phyloP scores from a whole-genome alignment of 1,140 invertebrate genomes.

The Euschistus heros region DNA sequence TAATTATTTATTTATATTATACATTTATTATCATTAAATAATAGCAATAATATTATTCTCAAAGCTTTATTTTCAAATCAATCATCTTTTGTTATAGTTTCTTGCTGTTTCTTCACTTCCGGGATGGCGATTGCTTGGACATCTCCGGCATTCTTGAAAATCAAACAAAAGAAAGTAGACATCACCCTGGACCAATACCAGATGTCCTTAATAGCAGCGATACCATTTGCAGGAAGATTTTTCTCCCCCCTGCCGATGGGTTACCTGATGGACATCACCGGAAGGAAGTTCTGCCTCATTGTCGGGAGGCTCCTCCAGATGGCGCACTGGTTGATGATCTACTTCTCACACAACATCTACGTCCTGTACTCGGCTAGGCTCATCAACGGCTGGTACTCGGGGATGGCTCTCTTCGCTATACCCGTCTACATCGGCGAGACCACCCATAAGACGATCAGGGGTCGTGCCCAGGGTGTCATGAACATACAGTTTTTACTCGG shows the following conservation, averaged over 20 bases:
- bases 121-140: slow-evolving; percentile 4
- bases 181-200: neutral
- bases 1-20: too few species aligned
- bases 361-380: neutral
- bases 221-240: neutral
- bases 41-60: too few species aligned
- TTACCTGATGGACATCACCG: neutral
- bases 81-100: neutral
- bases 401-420: neutral
- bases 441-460: neutral
- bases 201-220: neutral
- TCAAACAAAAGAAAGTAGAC: neutral
- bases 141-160: slow-evolving; percentile 3
- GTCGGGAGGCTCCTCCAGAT: neutral
- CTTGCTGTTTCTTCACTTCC: neutral
- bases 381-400: neutral
- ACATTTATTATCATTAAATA: too few species aligned
- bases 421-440: neutral
- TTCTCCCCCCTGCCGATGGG: neutral
- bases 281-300: neutral
- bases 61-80: neutral
- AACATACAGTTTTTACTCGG: neutral
- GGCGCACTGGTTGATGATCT: neutral
- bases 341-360: neutral
- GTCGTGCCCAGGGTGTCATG: neutral